These are phyloP conservation scores for Drosophila subobscura DNA, from an alignment of 1,140 invertebrate species.

Conservation along the genomic window DNA sequence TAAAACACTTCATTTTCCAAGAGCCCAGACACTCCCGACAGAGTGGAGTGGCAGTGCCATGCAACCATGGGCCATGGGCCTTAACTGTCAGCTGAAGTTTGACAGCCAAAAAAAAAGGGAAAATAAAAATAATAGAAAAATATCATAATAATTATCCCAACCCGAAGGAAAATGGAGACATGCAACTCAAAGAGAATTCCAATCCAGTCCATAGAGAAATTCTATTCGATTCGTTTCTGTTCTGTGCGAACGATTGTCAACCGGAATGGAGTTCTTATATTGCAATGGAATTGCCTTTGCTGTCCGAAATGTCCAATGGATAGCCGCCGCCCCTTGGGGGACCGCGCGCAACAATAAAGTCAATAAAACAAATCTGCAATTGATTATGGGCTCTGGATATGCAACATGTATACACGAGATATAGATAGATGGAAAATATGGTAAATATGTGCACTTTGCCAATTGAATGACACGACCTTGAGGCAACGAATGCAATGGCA, in stretches of 20 bases:
- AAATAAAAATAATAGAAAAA: no score
- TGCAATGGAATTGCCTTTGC: slow-evolving; percentile 43
- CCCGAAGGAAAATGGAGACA: no score
- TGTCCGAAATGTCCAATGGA: slow-evolving; percentile 31
- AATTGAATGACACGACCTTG: slow-evolving; percentile 62
- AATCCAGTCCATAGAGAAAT: no score
- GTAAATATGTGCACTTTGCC: slow-evolving; percentile 50
- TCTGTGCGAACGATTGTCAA: no score
- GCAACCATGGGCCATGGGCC: not conserved
- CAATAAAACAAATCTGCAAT: slow-evolving; percentile 75
- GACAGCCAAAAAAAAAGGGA: not conserved
- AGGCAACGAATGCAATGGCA: slow-evolving; percentile 47
- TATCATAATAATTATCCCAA: no score
- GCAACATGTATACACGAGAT: slow-evolving; percentile 13
- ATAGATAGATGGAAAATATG: no score
- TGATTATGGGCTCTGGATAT: slow-evolving; percentile 66
- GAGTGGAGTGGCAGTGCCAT: slow-evolving; percentile 44
- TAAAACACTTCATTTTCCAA: slow-evolving; percentile 74
- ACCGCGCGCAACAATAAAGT: slow-evolving; percentile 57
- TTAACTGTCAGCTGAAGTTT: slow-evolving; percentile 67
- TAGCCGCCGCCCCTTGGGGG: slow-evolving; percentile 13
- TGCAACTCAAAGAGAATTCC: no score
- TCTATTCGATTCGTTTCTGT: no score
- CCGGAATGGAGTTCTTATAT: not conserved
- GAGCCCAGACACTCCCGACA: slow-evolving; percentile 1